These are phyloP conservation scores for Theonella swinhoei DNA, from an alignment of 37 sponge, comb jelly and placozoan genomes.

Conservation along the genomic window DNA sequence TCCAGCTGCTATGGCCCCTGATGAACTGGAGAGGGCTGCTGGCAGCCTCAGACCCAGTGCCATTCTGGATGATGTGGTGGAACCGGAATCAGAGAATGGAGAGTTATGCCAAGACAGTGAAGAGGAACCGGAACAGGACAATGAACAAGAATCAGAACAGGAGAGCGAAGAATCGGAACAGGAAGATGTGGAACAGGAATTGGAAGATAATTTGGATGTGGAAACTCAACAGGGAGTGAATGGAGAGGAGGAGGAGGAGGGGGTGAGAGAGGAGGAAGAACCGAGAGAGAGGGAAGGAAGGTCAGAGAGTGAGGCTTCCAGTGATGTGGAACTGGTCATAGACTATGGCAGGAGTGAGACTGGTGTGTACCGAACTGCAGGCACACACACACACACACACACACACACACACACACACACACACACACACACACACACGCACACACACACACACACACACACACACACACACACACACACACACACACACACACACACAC, in stretches of 20 bases:
- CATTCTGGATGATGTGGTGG: not conserved
- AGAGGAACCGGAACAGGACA: not conserved
- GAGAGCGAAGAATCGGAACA: not conserved
- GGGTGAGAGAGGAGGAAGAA: not conserved
- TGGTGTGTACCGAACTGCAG: not conserved
- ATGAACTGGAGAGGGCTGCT: slow-evolving; percentile 36
- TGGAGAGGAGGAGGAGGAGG: not conserved
- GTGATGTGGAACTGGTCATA: not conserved
- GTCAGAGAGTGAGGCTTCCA: not conserved
- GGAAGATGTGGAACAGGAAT: not conserved
- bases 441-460: too few species aligned
- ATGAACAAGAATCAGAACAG: not conserved
- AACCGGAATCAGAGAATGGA: not conserved
- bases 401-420: too few species aligned
- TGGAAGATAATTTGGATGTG: not conserved
- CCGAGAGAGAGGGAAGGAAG: not conserved
- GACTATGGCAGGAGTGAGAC: not conserved
- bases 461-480: too few species aligned
- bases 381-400: too few species aligned
- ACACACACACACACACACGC: too few species aligned
- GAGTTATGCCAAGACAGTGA: not conserved
- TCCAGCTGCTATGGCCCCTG: slow-evolving; percentile 58
- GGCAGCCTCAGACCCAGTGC: slow-evolving; percentile 2
- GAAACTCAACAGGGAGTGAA: not conserved
- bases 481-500: too few species aligned